Evolutionary conservation across 2,797 vertebrate genomes (phyloP), one percentile per base, ranked within the genome.

Genomic region (Karalla daura): DNA sequence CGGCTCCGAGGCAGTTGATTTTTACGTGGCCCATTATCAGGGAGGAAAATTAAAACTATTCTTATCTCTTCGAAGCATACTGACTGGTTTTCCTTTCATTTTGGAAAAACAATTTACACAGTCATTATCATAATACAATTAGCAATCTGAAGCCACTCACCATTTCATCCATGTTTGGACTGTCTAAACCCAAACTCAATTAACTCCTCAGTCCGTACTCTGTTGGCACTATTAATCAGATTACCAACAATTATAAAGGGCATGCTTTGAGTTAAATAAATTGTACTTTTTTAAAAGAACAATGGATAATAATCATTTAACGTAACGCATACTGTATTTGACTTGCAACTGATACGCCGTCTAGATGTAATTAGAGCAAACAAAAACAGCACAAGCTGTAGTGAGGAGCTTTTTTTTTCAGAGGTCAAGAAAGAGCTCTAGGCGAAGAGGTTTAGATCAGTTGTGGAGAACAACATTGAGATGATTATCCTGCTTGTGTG

Each of bases 91-190:
- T 63, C 18, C 21, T 74, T 63, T 70, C 17, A 70, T 56, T 62
- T 53, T n/a, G 13, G 36, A 60, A 66, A 79, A 66, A 54, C 28
- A 74, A 61, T 61, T 84, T 79, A 78, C 45, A 81, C 54, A 76
- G 54, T 49, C 55, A 84, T 86, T 86, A 82, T 78, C 45, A 78
- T 69, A 76, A 85, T 58, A 70, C 76, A 85, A 79, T 88, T 85
- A 81, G 43, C 61, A 69, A 74, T 70, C 40, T 60, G 56, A 83
- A 54, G 72, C 49, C 52, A 67, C 74, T 77, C 59, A 55, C 70
- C 53, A 66, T 81, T 79, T 71, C 30, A 64, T 59, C 52, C 46
- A 66, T 66, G 58, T 76, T 84, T 82, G 54, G 69, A 81, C 81
- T 74, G 65, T 82, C 63, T 71, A 73, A 81, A 81, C 81, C 70